A percentile compares a stretch with the other conserved stretches of the same genome.
Evolutionary conservation across 2,888 invertebrate species (phyloP).

Genomic region (Balanococcus diminutus): DNA sequence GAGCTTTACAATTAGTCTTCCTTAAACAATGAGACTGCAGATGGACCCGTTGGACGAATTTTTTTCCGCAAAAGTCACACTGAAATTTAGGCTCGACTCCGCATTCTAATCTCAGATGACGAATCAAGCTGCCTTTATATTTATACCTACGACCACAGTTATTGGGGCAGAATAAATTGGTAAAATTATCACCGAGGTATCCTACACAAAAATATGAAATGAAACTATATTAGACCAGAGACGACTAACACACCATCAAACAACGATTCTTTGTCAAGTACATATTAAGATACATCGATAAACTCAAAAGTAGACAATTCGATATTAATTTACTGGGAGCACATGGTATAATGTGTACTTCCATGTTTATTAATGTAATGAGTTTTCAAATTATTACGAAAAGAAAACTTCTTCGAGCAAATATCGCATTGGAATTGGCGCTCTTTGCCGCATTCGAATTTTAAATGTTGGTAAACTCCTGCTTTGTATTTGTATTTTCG

Average conservation of each 20-base stretch:
- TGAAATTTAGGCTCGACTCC: conserved; percentile 62
- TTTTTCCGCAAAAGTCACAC: conserved; percentile 54
- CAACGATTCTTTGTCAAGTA: background rate
- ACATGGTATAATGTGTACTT: background rate
- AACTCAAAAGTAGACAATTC: too few species aligned
- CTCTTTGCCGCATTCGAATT: conserved; percentile 63
- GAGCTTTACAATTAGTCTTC: background rate
- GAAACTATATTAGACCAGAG: too few species aligned
- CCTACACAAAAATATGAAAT: background rate
- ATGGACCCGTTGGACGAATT: conserved; percentile 50
- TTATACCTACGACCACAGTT: conserved; percentile 76
- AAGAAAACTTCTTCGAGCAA: conserved; percentile 58
- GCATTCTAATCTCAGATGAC: conserved; percentile 67
- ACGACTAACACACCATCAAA: background rate
- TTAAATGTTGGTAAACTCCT: conserved; percentile 59
- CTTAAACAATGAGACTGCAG: conserved; percentile 14
- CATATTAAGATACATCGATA: background rate
- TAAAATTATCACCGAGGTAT: background rate
- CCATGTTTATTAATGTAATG: conserved; percentile 60
- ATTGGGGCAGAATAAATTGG: conserved; percentile 43
- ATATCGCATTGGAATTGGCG: conserved; percentile 60
- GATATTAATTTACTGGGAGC: too few species aligned
- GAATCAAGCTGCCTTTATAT: conserved; percentile 74
- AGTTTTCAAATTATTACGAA: conserved; percentile 64
- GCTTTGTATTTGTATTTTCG: conserved; percentile 60